A percentile compares a stretch with the other conserved stretches of the same genome.
These are phyloP conservation scores for Conopomorpha cramerella DNA, from an alignment of 1,140 invertebrate genomes.

Conservation along the genomic window DNA sequence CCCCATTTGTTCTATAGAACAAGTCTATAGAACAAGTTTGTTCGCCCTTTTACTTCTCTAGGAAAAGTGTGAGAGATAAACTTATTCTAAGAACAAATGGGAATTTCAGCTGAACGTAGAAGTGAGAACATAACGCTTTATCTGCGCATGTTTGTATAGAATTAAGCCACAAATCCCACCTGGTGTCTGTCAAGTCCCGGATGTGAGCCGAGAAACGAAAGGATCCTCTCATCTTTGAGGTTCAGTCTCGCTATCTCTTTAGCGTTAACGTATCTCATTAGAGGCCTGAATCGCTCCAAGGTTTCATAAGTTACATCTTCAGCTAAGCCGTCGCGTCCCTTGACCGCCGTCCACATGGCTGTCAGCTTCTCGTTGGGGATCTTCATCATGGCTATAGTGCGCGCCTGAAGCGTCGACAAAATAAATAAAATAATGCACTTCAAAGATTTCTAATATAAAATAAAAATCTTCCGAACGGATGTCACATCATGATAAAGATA, in stretches of 20 bases:
- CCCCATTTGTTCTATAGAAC: background rate
- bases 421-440: too few relatives aligned
- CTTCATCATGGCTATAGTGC: slow-evolving; percentile 46
- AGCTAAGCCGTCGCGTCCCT: slow-evolving; percentile 6
- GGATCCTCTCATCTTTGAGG: slow-evolving; percentile 23
- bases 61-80: background rate
- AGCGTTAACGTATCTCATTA: slow-evolving; percentile 37
- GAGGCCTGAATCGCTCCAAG: slow-evolving; percentile 26
- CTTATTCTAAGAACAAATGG: background rate
- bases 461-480: too few relatives aligned
- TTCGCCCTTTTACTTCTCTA: too few relatives aligned
- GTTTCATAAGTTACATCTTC: slow-evolving; percentile 13
- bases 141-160: too few relatives aligned
- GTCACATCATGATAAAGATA: too few relatives aligned
- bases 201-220: slow-evolving; percentile 38
- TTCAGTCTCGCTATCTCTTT: slow-evolving; percentile 36
- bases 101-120: background rate
- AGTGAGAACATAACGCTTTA: background rate
- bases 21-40: too few relatives aligned
- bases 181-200: slow-evolving; percentile 38
- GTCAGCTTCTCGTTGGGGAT: slow-evolving; percentile 32
- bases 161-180: too few relatives aligned
- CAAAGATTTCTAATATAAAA: too few relatives aligned
- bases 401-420: too few relatives aligned
- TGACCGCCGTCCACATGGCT: slow-evolving; percentile 32